These are phyloP conservation scores for Oncorhynchus masou DNA, from an alignment of 2,113 vertebrate genomes.

Conservation along the genomic window DNA sequence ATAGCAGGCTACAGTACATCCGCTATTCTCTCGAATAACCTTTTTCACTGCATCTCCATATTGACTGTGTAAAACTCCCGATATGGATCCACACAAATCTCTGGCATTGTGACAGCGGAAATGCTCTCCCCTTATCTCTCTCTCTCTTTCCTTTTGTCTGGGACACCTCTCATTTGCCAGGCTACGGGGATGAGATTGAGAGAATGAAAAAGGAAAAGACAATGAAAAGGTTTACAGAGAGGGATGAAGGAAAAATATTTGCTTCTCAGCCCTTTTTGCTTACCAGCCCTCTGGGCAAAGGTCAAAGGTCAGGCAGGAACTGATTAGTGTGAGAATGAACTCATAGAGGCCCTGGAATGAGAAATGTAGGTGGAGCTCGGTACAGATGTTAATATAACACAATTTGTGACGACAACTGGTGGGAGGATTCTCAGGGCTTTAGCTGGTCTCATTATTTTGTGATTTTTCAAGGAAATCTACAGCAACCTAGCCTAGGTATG, in stretches of 20 bases:
- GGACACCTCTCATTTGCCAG: neutral
- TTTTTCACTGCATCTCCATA: slow-evolving; percentile 2
- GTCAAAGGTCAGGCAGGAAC: neutral
- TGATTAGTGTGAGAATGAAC: neutral
- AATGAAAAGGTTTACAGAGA: neutral
- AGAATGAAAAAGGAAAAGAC: neutral
- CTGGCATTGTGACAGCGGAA: neutral
- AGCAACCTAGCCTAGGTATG: no score
- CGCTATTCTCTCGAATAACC: neutral
- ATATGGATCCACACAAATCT: neutral
- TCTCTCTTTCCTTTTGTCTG: neutral
- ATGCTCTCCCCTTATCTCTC: neutral
- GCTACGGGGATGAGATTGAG: neutral
- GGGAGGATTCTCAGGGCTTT: neutral
- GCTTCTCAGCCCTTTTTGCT: no score
- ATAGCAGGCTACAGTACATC: neutral
- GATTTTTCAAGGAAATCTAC: no score
- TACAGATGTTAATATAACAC: neutral
- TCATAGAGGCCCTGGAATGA: neutral
- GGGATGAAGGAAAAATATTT: neutral
- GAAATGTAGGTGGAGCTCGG: neutral
- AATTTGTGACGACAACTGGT: no score
- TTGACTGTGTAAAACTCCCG: neutral
- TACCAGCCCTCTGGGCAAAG: neutral
- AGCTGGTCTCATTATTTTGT: no score